Evolutionary conservation across 1,140 invertebrate species (phyloP).

Genomic region (Chionoecetes opilio): DNA sequence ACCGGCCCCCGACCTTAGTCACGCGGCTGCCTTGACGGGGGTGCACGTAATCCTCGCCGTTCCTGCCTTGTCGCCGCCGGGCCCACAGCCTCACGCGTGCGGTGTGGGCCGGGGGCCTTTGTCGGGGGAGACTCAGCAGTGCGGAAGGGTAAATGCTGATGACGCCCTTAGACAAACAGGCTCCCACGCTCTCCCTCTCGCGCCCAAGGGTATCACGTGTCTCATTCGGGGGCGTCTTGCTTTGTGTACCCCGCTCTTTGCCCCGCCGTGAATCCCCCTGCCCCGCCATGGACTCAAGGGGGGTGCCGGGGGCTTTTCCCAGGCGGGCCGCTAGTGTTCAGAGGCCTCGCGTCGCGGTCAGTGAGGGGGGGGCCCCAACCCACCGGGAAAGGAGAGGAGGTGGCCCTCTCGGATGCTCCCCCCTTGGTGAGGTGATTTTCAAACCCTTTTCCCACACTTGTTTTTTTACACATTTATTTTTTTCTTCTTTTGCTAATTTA

Average conservation of each 20-base stretch:
- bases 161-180: not conserved
- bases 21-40: constrained; percentile 11
- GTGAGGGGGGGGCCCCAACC: too few relatives aligned
- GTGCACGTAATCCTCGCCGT: not conserved
- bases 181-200: not conserved
- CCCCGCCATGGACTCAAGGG: too few relatives aligned
- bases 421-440: not conserved
- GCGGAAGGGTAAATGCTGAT: not conserved
- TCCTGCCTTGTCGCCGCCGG: not conserved
- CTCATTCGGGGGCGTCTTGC: not conserved
- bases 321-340: not conserved
- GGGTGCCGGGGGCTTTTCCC: not conserved
- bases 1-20: not conserved
- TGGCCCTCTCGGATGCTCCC: not conserved
- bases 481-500: not conserved
- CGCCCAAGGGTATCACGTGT: not conserved
- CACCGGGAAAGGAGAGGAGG: too few relatives aligned
- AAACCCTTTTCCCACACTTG: not conserved
- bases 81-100: not conserved
- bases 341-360: not conserved
- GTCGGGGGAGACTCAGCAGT: not conserved
- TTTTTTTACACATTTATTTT: not conserved
- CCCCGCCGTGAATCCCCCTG: not conserved
- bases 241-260: not conserved
- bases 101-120: not conserved